Conservation (phyloP, 2,888 invertebrate genomes). For the Chrysolina americana region DNA sequence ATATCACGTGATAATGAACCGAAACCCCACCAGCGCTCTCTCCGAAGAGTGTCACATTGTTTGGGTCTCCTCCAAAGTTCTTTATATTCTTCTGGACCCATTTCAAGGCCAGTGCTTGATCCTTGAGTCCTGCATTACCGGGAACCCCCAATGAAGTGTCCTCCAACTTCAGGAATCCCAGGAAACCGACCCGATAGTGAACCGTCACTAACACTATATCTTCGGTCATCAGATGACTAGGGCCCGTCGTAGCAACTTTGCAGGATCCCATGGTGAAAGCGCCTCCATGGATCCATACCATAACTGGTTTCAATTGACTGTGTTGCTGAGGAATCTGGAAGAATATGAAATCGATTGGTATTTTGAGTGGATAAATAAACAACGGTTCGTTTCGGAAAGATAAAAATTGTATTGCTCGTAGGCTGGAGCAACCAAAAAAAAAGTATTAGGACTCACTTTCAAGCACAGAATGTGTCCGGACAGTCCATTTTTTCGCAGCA, state of each 20-base stretch:
- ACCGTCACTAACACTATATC: conserved; percentile 48
- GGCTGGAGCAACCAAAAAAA: too few relatives aligned
- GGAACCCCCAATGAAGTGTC: conserved; percentile 66
- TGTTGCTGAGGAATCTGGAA: conserved; percentile 43
- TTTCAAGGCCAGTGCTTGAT: conserved; percentile 69
- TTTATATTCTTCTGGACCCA: conserved; percentile 70
- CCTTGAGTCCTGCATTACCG: conserved; percentile 70
- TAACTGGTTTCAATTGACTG: conserved; percentile 61
- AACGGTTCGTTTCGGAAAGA: too few relatives aligned
- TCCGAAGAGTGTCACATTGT: conserved; percentile 69
- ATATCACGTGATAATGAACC: conserved; percentile 69
- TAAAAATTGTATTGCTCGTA: too few relatives aligned
- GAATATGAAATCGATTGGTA: too few relatives aligned
- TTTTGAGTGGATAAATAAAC: too few relatives aligned
- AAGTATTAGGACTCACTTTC: too few relatives aligned
- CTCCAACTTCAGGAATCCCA: conserved; percentile 67
- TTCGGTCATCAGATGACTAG: conserved; percentile 42
- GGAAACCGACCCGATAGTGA: conserved; percentile 52
- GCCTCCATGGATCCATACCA: conserved; percentile 63
- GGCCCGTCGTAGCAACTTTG: conserved; percentile 35
- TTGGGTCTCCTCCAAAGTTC: conserved; percentile 68
- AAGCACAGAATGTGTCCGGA: too few relatives aligned
- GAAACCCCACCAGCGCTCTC: conserved; percentile 71
- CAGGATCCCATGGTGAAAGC: conserved; percentile 44
- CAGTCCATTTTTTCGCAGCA: too few relatives aligned